A percentile compares a stretch with the other conserved stretches of the same genome.
Conservation (phyloP, 1,140 invertebrate genomes). For the Drosophila oshimai region DNA sequence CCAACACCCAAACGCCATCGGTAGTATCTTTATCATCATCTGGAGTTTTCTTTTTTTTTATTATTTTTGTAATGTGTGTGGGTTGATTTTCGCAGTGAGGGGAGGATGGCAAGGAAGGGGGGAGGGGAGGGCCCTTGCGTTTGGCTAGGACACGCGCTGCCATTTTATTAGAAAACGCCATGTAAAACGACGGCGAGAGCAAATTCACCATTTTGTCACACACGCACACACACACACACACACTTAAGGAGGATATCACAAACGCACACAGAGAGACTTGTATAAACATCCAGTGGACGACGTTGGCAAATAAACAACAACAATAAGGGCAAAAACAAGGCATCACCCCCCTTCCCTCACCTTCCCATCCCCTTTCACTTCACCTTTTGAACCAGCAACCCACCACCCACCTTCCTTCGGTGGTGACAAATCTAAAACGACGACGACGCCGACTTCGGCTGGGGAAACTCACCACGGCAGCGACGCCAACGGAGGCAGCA, state of each 20-base stretch:
- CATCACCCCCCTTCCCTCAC: neutral
- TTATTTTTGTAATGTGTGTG: neutral
- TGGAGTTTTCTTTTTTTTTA: neutral
- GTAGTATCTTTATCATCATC: neutral
- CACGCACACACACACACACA: slow-evolving; percentile 22
- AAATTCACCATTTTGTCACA: slow-evolving; percentile 78
- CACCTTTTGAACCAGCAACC: neutral
- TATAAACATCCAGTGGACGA: slow-evolving; percentile 46
- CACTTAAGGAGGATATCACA: no score
- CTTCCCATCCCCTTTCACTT: neutral
- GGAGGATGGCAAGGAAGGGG: neutral
- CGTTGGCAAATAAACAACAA: slow-evolving; percentile 42
- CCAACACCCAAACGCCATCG: slow-evolving; percentile 23
- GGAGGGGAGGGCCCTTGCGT: neutral
- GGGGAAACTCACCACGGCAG: slow-evolving; percentile 62
- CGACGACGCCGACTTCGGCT: slow-evolving; percentile 20
- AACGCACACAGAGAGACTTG: neutral
- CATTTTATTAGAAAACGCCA: slow-evolving; percentile 79
- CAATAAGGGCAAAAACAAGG: neutral
- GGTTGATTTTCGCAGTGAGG: neutral
- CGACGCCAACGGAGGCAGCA: slow-evolving; percentile 22
- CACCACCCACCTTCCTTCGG: neutral
- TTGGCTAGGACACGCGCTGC: slow-evolving; percentile 52
- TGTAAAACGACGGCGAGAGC: slow-evolving; percentile 56
- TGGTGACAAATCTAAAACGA: slow-evolving; percentile 69